Base-by-base conservation (phyloP, 2,113 vertebrate genomes). In the Ornithorhynchus anatinus region DNA sequence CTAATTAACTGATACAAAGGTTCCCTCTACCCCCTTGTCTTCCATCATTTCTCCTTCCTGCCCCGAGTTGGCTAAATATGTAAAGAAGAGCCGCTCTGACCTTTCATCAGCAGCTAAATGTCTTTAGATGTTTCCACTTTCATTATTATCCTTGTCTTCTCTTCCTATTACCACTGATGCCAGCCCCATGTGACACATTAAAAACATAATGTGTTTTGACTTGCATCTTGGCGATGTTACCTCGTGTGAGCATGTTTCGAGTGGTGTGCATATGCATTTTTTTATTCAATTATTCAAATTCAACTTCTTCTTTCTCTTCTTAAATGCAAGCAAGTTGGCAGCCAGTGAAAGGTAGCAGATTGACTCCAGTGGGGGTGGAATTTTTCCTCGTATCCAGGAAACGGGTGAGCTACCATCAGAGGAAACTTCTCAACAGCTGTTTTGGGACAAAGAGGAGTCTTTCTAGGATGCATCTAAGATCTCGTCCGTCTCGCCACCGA, bases 121-220 rank as follows among this genome's bases (percentile, higher is more conserved):
- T 79, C 82, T 86, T 81, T 89, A 84, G 69, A 70, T 78, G 80
- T 75, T 87, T 56, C 64, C 63, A 75, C 80, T 79, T 58, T 87
- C 82, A 56, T 79, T 66, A 63, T 16, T 65, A 79, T 80, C 33
- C 61, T 35, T 86, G 66, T 69, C 73, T 84, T 83, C 75, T 81
- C 80, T 62, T 79, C 80, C 68, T 75, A 69, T 80, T 77, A 50
- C 77, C 75, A 70, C 20, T 50, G 42, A 86, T 72, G 78, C 29
- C 87, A 83, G 25, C 70, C 79, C 39, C 33, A 35, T 6, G 87
- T 80, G 82, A 81, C 23, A n/a, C 31, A 69, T 84, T 84, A 75
- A 85, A 85, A 53, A 60, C 23, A 86, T 74, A 81, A 79, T 59
- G 78, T 80, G 51, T 86, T 57, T 60, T 70, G 80, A 65, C 88